Percentiles rank a stretch among this genome's conserved stretches.
phyloP scores from a whole-genome alignment of 2,888 invertebrate species.

The Pantelozetes paolii region DNA sequence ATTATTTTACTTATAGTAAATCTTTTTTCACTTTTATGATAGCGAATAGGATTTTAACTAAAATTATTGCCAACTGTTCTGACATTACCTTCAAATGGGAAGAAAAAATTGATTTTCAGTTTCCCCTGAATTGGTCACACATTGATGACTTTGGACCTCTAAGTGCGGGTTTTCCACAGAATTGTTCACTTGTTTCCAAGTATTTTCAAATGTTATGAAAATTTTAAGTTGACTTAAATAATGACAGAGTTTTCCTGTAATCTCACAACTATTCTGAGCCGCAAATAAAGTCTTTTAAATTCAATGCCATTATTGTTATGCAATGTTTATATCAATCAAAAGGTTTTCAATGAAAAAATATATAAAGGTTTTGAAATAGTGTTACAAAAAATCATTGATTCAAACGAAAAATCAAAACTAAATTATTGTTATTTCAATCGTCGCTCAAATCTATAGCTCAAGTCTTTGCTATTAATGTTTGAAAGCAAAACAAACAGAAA shows the following conservation, averaged over 20 bases:
- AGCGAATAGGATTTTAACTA: neutral
- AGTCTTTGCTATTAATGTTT: constrained; percentile 21
- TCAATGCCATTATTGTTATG: constrained; percentile 26
- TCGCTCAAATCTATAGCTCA: constrained; percentile 15
- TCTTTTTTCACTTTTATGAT: no score
- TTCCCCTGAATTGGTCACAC: constrained; percentile 18
- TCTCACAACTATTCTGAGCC: constrained; percentile 21
- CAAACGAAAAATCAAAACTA: neutral
- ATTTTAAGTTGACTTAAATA: constrained; percentile 24
- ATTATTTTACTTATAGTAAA: no score
- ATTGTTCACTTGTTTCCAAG: constrained; percentile 7
- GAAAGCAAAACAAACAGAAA: constrained; percentile 29
- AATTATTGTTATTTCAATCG: constrained; percentile 38
- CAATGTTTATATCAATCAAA: constrained; percentile 14
- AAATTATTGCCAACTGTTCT: neutral
- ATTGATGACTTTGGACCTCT: constrained; percentile 5
- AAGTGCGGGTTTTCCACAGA: neutral
- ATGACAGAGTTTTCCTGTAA: constrained; percentile 30
- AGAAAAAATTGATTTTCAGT: constrained; percentile 20
- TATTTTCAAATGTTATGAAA: constrained; percentile 21
- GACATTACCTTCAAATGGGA: no score
- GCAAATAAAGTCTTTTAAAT: constrained; percentile 36
- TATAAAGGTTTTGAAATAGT: neutral
- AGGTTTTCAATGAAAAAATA: constrained; percentile 4
- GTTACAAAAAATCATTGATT: constrained; percentile 31